Percentiles rank a stretch among this genome's conserved stretches.
Evolutionary conservation across 2,113 vertebrate genomes (phyloP).

Genomic region (Vireo altiloquus): DNA sequence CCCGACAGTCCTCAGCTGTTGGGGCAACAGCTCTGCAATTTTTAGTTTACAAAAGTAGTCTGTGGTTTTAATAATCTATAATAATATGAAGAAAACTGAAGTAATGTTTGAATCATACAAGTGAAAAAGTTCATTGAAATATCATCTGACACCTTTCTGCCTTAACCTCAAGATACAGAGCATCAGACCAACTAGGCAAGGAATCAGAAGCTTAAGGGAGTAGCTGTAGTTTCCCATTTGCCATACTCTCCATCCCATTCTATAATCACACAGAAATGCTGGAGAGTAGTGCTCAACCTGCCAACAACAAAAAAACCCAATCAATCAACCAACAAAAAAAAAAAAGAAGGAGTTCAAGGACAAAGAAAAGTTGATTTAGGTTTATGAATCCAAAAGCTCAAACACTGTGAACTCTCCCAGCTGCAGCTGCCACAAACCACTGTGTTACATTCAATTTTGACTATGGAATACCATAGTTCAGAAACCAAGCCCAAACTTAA

Average conservation of each 20-base stretch:
- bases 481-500: background rate
- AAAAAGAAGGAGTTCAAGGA: background rate
- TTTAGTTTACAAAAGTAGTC: background rate
- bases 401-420: background rate
- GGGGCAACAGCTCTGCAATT: background rate
- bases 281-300: background rate
- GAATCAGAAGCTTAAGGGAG: background rate
- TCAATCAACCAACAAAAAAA: background rate
- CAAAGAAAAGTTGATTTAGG: background rate
- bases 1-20: background rate
- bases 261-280: background rate
- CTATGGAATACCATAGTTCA: background rate
- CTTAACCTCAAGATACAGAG: background rate
- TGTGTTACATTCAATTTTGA: background rate
- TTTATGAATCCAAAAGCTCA: slow-evolving; percentile 40
- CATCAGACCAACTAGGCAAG: background rate
- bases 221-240: background rate
- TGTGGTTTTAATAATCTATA: background rate
- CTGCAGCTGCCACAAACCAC: background rate
- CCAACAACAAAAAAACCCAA: background rate
- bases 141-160: background rate
- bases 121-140: background rate
- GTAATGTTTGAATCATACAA: background rate
- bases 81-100: background rate
- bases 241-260: background rate